phyloP scores from a whole-genome alignment of 2,113 vertebrate genomes.

The Tautogolabrus adspersus region DNA sequence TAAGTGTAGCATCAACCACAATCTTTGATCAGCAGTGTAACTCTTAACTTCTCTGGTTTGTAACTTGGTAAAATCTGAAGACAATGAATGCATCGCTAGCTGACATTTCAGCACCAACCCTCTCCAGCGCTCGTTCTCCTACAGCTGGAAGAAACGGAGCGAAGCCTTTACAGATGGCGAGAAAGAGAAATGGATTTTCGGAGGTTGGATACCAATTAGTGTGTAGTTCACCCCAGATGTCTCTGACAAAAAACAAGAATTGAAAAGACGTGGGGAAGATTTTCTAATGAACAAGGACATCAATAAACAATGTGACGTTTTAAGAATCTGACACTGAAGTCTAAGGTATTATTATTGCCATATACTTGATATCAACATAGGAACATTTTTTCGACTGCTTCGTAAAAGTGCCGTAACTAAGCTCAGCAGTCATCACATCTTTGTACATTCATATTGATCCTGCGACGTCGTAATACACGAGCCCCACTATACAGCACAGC shows the following conservation, averaged over 20 bases:
- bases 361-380: too few relatives aligned
- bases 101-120: background rate
- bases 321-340: too few relatives aligned
- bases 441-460: too few relatives aligned
- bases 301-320: too few relatives aligned
- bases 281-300: too few relatives aligned
- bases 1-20: conserved; percentile 34
- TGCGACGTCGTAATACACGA: too few relatives aligned
- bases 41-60: conserved; percentile 15
- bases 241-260: background rate
- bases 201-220: conserved; percentile 8
- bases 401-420: too few relatives aligned
- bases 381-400: too few relatives aligned
- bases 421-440: too few relatives aligned
- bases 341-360: too few relatives aligned
- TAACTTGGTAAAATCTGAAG: conserved; percentile 14
- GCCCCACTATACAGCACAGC: too few relatives aligned
- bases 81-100: conserved; percentile 4
- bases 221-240: conserved; percentile 1
- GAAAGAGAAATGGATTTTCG: background rate
- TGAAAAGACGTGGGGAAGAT: background rate
- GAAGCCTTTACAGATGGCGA: background rate
- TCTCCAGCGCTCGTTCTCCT: conserved; percentile 7
- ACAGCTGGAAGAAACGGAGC: background rate
- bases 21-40: conserved; percentile 46